A percentile compares a stretch with the other conserved stretches of the same genome.
Conservation (phyloP, 2,113 vertebrate genomes). For the Pollimyrus isidori region DNA sequence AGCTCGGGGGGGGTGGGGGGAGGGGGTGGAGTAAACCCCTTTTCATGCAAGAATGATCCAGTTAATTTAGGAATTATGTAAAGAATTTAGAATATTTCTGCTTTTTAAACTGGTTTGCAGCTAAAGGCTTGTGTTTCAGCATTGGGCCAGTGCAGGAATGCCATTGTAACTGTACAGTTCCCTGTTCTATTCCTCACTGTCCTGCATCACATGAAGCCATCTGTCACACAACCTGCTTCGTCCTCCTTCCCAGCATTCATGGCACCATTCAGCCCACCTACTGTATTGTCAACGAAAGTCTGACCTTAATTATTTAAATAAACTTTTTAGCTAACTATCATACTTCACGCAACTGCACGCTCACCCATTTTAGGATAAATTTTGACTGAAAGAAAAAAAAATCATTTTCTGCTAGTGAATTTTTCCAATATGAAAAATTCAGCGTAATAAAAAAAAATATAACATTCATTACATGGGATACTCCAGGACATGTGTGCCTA, state of each 20-base stretch:
- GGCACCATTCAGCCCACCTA: neutral
- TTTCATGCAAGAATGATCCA: neutral
- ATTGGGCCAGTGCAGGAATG: neutral
- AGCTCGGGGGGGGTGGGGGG: neutral
- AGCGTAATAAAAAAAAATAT: neutral
- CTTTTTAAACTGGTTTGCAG: neutral
- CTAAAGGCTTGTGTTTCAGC: neutral
- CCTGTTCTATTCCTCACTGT: neutral
- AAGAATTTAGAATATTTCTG: neutral
- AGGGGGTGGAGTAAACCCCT: neutral
- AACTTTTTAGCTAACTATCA: too few species aligned
- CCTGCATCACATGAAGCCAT: neutral
- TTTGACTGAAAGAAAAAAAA: neutral
- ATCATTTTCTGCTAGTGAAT: neutral
- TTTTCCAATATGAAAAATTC: neutral
- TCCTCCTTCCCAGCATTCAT: neutral
- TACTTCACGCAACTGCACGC: neutral
- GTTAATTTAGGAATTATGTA: neutral
- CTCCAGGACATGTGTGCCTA: neutral
- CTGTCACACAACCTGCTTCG: neutral
- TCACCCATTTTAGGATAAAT: neutral
- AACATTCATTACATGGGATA: neutral
- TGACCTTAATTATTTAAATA: too few species aligned
- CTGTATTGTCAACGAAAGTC: neutral
- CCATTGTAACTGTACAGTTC: neutral